A percentile compares a stretch with the other conserved stretches of the same genome.
Conservation (phyloP, 2,888 invertebrate genomes). For the Shargacucullia verbasci region DNA sequence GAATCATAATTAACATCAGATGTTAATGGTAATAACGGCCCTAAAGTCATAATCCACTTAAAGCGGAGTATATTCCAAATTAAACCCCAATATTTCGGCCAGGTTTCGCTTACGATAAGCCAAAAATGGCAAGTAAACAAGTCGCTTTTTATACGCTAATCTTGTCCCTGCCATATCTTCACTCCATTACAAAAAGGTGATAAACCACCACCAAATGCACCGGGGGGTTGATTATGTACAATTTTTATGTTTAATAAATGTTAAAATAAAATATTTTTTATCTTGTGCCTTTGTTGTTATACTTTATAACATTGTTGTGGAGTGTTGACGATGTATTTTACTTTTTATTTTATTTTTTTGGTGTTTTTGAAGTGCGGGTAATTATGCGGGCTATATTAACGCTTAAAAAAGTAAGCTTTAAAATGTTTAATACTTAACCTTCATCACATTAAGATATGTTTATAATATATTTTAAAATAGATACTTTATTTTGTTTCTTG, state of each 20-base stretch:
- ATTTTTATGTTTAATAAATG: constrained; percentile 38
- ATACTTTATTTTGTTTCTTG: no score
- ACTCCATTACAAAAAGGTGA: constrained; percentile 36
- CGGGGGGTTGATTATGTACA: constrained; percentile 32
- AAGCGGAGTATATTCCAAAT: neutral
- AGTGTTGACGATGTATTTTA: constrained; percentile 9
- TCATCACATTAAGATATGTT: no score
- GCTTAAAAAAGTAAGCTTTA: neutral
- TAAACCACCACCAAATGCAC: constrained; percentile 39
- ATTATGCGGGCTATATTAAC: neutral
- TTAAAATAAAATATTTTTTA: constrained; percentile 37
- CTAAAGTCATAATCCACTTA: neutral
- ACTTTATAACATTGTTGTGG: constrained; percentile 6
- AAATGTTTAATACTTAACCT: neutral
- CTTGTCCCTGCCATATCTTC: constrained; percentile 43
- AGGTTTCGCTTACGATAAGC: constrained; percentile 16
- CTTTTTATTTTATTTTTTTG: constrained; percentile 2
- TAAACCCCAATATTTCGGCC: constrained; percentile 1
- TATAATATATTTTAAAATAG: no score
- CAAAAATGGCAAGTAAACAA: constrained; percentile 8
- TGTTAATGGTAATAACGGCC: no score
- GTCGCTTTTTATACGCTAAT: constrained; percentile 26
- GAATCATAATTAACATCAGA: no score
- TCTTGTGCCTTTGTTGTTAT: constrained; percentile 10
- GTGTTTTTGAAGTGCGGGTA: neutral